phyloP scores from a whole-genome alignment of 2,113 vertebrate species.

The Albula goreensis region DNA sequence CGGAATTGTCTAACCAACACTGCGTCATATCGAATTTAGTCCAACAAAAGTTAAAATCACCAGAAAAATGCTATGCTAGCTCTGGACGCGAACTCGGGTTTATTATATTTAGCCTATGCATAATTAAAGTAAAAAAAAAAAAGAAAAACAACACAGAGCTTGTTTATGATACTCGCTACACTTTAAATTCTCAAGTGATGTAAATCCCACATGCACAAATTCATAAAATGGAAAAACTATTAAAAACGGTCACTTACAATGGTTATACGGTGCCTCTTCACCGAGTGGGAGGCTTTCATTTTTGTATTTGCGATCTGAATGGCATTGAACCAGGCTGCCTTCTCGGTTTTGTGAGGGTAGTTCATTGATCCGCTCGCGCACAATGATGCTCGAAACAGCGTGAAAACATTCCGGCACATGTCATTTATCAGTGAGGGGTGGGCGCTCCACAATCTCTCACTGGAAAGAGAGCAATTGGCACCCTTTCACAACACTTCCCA shows the following conservation, averaged over 20 bases:
- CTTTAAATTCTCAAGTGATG: constrained; percentile 15
- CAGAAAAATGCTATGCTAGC: background rate
- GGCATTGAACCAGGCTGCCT: constrained; percentile 35
- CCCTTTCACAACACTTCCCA: constrained; percentile 35
- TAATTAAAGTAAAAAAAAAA: background rate
- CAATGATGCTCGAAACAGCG: constrained; percentile 34
- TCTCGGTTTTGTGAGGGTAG: constrained; percentile 27
- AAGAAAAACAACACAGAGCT: background rate
- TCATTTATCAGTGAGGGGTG: constrained; percentile 35
- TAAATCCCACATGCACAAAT: constrained; percentile 21
- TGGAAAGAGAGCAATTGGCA: constrained; percentile 50
- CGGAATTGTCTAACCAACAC: background rate
- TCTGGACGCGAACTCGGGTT: background rate
- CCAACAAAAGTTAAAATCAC: background rate
- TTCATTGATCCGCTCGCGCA: constrained; percentile 38
- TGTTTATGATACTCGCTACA: background rate
- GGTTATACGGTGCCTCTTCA: constrained; percentile 56
- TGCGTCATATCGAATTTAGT: background rate
- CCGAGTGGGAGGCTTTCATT: constrained; percentile 61
- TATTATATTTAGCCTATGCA: background rate
- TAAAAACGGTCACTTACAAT: constrained; percentile 58
- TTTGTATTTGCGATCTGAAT: constrained; percentile 38
- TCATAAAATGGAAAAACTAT: constrained; percentile 23
- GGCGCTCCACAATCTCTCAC: constrained; percentile 19
- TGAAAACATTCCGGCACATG: background rate